These are phyloP conservation scores for Bilobella aurantiaca DNA, from an alignment of 1,140 invertebrate species.

Conservation along the genomic window DNA sequence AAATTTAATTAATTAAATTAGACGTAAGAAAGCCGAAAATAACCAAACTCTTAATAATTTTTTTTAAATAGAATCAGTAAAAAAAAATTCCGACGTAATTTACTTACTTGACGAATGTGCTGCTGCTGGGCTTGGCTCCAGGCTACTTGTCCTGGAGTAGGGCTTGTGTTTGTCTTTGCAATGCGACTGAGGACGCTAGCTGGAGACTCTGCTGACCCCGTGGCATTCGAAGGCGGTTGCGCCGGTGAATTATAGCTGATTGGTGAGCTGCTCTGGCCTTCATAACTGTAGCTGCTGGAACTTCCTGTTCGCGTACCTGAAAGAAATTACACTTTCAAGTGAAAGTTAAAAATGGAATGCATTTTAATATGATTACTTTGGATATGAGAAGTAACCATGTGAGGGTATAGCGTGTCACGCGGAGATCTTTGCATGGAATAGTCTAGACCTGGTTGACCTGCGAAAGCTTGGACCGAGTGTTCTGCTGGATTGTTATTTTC, in stretches of 20 bases:
- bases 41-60: too few species aligned
- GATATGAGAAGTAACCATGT: constrained; percentile 46
- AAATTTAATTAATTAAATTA: too few species aligned
- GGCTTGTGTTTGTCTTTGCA: constrained; percentile 55
- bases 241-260: constrained; percentile 37
- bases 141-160: constrained; percentile 53
- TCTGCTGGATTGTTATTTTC: constrained; percentile 32
- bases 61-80: too few species aligned
- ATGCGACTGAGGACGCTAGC: constrained; percentile 49
- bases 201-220: constrained; percentile 37
- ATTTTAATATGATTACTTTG: constrained; percentile 37
- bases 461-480: constrained; percentile 25
- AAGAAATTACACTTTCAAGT: constrained; percentile 1
- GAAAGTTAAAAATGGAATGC: not conserved
- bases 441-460: constrained; percentile 55
- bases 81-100: not conserved
- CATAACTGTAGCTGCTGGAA: constrained; percentile 34
- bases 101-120: constrained; percentile 38
- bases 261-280: constrained; percentile 30
- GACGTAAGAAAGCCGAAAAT: too few species aligned
- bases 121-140: constrained; percentile 45
- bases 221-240: constrained; percentile 35
- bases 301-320: constrained; percentile 31
- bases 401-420: constrained; percentile 35
- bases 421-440: constrained; percentile 55